Percentiles rank a stretch among this genome's conserved stretches.
These are phyloP conservation scores for Tenebrio molitor DNA, from an alignment of 1,140 invertebrate species.

Conservation along the genomic window DNA sequence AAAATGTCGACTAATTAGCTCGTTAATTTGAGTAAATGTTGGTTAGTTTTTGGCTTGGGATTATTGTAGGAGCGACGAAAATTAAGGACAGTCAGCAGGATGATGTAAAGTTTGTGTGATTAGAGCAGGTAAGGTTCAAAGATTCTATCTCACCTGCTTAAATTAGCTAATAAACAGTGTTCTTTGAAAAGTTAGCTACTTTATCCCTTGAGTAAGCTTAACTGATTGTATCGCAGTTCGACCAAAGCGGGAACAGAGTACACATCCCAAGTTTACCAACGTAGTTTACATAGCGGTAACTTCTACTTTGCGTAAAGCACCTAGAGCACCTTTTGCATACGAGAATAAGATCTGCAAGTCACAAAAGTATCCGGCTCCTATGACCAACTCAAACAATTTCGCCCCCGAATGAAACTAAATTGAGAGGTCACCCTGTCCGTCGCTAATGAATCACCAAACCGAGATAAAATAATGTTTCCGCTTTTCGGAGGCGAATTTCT, in stretches of 20 bases:
- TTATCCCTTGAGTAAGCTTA: constrained; percentile 50
- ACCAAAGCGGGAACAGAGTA: constrained; percentile 42
- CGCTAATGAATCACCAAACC: background rate
- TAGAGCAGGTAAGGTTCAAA: constrained; percentile 42
- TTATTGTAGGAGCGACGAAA: background rate
- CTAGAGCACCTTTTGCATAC: constrained; percentile 55
- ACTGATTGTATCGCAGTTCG: constrained; percentile 54
- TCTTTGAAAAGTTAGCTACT: constrained; percentile 51
- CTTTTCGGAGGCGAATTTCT: background rate
- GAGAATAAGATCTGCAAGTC: constrained; percentile 54
- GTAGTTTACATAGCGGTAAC: constrained; percentile 56
- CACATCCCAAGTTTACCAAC: constrained; percentile 51
- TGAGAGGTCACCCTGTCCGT: background rate
- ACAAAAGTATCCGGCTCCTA: constrained; percentile 56
- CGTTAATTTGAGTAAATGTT: constrained; percentile 1
- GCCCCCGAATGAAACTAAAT: constrained; percentile 15
- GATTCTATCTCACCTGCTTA: constrained; percentile 49
- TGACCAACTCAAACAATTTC: constrained; percentile 48
- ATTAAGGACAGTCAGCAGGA: constrained; percentile 5
- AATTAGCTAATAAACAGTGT: constrained; percentile 53
- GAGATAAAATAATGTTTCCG: constrained; percentile 7
- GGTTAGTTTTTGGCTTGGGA: background rate
- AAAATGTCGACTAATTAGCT: background rate
- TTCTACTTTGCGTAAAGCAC: constrained; percentile 54
- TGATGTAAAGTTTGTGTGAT: constrained; percentile 40